phyloP scores from a whole-genome alignment of 1,140 invertebrate species.

The Pollicipes pollicipes region DNA sequence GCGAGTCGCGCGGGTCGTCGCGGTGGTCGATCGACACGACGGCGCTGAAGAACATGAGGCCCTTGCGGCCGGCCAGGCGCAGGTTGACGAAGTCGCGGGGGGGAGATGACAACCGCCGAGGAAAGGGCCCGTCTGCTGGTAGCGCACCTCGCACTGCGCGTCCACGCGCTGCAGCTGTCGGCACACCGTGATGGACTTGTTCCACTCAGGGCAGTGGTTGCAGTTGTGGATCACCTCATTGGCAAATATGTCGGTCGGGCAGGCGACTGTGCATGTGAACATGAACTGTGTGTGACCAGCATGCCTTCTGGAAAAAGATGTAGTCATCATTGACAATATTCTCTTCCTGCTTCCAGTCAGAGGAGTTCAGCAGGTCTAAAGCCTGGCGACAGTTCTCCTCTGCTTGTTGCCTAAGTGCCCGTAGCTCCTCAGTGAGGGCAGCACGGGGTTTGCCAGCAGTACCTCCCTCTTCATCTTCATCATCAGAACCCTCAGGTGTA shows the following conservation, averaged over 20 bases:
- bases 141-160: neutral
- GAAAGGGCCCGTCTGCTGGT: neutral
- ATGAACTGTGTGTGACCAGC: neutral
- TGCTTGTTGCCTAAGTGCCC: neutral
- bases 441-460: neutral
- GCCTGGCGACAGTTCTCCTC: neutral
- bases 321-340: neutral
- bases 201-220: slow-evolving; percentile 1
- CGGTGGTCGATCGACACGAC: neutral
- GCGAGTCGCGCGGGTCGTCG: neutral
- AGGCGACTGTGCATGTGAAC: neutral
- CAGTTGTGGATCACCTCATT: neutral
- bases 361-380: neutral
- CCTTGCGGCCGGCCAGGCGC: neutral
- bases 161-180: neutral
- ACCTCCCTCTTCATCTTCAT: neutral
- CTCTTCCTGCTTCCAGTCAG: neutral
- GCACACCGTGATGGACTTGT: neutral
- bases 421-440: neutral
- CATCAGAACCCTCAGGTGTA: neutral
- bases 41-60: neutral
- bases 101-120: neutral
- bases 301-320: neutral
- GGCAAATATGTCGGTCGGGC: neutral
- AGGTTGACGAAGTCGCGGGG: slow-evolving; percentile 1